Base-by-base conservation (phyloP, 2,113 vertebrate genomes). In the Coregonus clupeaformis region DNA sequence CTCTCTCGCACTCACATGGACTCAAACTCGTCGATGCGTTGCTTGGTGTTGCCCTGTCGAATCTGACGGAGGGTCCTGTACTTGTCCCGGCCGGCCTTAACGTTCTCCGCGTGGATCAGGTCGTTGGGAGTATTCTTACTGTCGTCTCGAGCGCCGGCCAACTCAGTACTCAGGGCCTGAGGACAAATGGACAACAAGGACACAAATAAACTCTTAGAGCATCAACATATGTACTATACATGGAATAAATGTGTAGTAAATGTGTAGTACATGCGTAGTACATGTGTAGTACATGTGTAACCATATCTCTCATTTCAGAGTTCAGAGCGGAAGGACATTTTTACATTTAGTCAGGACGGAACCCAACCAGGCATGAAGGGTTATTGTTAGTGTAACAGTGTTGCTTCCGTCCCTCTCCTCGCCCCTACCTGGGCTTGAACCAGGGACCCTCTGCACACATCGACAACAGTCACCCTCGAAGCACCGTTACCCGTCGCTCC, bases 61-160 rank as follows among this genome's bases (percentile, higher is more conserved):
- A 99, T 99, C 90, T 98, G 95, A 57, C 97, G 96, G 9, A 99
- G 93, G 81, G 97, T 98, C 92, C 98, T 99, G 90, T 98, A 99
- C 90, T 99, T 99, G 92, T 98, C 97, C 47, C 97, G 94, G 73
- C 97, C 97, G 0, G 93, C 94, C 69, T 94, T 94, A 92, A 98
- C 95, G 80, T 99, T 99, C 82, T 98, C 96, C 0, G 95, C 97
- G 0, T 99, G 97, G 84, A 99, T 96, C 92, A 98, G 92, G 67
- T 99, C 97, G 27, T 98, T 98, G 32, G 90, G 86, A 0, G 97
- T 98, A 92, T 96, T 98, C 93, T 97, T 99, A 74, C 93, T 96
- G 65, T 98, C 97, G 78, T 98, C 97, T 12, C 96, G 93, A 65
- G 97, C 95, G 5, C 93, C 93, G 75, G 96, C 95, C 85, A 99